phyloP scores from a whole-genome alignment of 1,140 invertebrate genomes.

The Phocides pigmalion region DNA sequence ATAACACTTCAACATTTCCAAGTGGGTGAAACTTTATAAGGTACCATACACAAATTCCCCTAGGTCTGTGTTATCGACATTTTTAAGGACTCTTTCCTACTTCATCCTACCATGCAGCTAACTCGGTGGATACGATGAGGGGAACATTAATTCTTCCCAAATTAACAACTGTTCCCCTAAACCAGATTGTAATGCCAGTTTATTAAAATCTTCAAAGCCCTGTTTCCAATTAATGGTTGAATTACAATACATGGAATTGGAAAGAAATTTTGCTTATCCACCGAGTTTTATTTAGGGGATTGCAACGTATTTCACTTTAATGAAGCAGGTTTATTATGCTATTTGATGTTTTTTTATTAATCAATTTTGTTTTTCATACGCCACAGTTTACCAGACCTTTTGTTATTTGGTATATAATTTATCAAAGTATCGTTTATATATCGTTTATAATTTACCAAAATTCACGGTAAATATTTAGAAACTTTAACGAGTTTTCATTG shows the following conservation, averaged over 20 bases:
- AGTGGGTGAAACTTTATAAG: slow-evolving; percentile 83
- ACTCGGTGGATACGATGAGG: slow-evolving; percentile 53
- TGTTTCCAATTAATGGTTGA: neutral
- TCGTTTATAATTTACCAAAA: neutral
- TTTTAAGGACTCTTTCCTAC: slow-evolving; percentile 46
- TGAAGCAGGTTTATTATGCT: neutral
- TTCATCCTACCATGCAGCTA: slow-evolving; percentile 69
- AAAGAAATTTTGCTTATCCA: slow-evolving; percentile 21
- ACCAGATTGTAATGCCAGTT: neutral
- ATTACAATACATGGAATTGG: slow-evolving; percentile 19
- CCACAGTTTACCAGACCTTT: slow-evolving; percentile 1
- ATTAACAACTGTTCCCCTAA: slow-evolving; percentile 2
- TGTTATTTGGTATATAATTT: too few species aligned
- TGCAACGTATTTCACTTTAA: slow-evolving; percentile 16
- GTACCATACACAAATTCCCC: slow-evolving; percentile 82
- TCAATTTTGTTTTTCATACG: too few species aligned
- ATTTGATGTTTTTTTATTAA: too few species aligned
- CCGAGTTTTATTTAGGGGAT: slow-evolving; percentile 33
- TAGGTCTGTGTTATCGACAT: slow-evolving; percentile 50
- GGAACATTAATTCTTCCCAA: slow-evolving; percentile 6
- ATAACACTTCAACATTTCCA: slow-evolving; percentile 64
- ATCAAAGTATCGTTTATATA: too few species aligned
- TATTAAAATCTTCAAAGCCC: slow-evolving; percentile 7
- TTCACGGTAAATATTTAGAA: slow-evolving; percentile 15
- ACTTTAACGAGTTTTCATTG: slow-evolving; percentile 10